These are phyloP conservation scores for Drosophila ercepeae DNA, from an alignment of 1,140 invertebrate species.

Conservation along the genomic window DNA sequence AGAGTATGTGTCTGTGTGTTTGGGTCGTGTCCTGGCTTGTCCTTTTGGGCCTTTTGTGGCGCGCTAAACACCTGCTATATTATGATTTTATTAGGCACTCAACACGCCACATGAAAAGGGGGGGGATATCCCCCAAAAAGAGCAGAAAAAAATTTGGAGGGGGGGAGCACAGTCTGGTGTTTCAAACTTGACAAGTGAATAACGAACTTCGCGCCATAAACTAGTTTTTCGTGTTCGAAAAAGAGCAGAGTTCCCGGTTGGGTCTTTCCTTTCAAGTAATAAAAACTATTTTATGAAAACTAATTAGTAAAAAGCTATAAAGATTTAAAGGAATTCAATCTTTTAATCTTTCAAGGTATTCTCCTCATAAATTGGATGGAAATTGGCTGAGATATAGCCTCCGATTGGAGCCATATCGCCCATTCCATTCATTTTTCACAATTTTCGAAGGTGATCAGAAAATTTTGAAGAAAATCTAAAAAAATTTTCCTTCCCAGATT, in stretches of 20 bases:
- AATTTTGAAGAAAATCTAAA: too few species aligned
- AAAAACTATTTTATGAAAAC: too few species aligned
- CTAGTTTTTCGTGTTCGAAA: constrained; percentile 4
- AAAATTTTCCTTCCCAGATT: too few species aligned
- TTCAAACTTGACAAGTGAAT: constrained; percentile 33
- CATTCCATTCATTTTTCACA: too few species aligned
- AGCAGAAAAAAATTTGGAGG: not conserved
- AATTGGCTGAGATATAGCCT: too few species aligned
- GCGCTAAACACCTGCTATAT: constrained; percentile 77
- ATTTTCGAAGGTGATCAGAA: too few species aligned
- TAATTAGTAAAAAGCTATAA: too few species aligned
- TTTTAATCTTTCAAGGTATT: too few species aligned
- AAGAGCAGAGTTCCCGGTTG: not conserved
- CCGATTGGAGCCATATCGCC: too few species aligned
- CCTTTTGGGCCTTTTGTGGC: constrained; percentile 56
- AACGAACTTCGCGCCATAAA: constrained; percentile 14
- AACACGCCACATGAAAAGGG: constrained; percentile 63
- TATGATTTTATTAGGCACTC: constrained; percentile 80
- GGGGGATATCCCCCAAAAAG: not conserved
- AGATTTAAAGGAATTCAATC: too few species aligned
- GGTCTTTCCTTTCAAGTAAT: not conserved
- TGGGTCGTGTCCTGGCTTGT: constrained; percentile 15
- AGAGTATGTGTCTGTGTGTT: constrained; percentile 14
- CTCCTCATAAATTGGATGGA: too few species aligned
- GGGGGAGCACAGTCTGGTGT: not conserved